Base-by-base conservation (phyloP, 2,888 invertebrate genomes). In the Leptopterna dolabrata region DNA sequence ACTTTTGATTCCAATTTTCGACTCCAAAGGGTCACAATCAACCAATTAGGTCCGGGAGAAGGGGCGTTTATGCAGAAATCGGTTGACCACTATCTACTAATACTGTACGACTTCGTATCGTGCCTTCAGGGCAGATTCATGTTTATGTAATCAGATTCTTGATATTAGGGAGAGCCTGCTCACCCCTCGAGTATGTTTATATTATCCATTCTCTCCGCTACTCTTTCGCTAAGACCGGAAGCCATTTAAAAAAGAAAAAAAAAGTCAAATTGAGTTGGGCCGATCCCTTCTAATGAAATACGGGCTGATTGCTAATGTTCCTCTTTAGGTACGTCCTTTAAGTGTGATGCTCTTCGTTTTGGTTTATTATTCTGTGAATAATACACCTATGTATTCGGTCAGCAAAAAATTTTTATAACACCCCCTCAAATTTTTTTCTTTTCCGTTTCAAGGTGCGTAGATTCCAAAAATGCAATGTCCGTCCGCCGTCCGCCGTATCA, bases 61-160 rank as follows among this genome's bases (percentile, higher is more conserved):
- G 63, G 24, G 19, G 19, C 63, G 24, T 63, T 63, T 63, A 63
- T 63, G 63, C 63, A 63, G 63, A 63, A 63, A 63, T 63, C 63
- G 63, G 63, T 63, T 63, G 63, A 63, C 63, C 63, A 63, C 63
- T 63, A 63, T 63, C 63, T 63, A 19, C 63, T 63, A 63, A 63
- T 63, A 63, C 63, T 63, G 63, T 63, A 63, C 63, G 63, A 63
- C 24, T 63, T 24, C 24, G 16, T 47, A 24, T 11, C 63, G 24
- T 0, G 19, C 63, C 63, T 24, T 24, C 63, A 24, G 63, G 63
- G 24, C 63, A 24, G 24, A 13, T 63, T 63, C 63, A 63, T 63
- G 63, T 63, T 63, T 63, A 63, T 63, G 63, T 63, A 63, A 63
- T 24, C 63, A 63, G 63, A 63, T 63, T 51, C 51, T 51, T 24